Base-by-base conservation (phyloP, 1,140 invertebrate genomes). In the Temnothorax nylanderi region DNA sequence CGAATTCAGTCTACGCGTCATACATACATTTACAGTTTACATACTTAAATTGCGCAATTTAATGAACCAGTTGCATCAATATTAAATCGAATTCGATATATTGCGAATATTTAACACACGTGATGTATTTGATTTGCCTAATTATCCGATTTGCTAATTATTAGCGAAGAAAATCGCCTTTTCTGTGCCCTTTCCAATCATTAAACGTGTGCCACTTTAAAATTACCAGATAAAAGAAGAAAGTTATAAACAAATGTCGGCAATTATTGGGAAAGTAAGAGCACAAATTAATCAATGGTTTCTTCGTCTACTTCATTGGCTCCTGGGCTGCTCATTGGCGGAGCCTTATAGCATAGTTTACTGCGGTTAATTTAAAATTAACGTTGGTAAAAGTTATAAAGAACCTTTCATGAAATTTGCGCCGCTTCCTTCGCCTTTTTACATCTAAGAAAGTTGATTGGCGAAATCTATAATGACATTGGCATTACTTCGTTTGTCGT, bases 191-290 rank as follows among this genome's bases (percentile, higher is more conserved):
- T 82, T 72, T 37, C 32, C 54, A 71, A 81, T 81, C 44, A 21
- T 85, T 78, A 85, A 85, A 16, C 51, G 7, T 11, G 47, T n/a
- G 16, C 69, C 51, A 76, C 51, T 75, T 88, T 26, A 56, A 64
- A 87, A 88, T 90, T 89, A 72, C 34, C 56, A 69, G 54, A 44
- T 60, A 34, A 47, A 86, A 72, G 77, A 92, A 89, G 89, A 92
- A 92, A 92, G 88, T 92, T 89, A 89, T 87, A 87, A 91, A 76
- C 87, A 87, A 92, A 88, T 16, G 78, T 8, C 16, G 37, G 86
- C 77, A 87, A 87, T 87, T 88, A 56, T 58, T 44, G 88, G 85
- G 82, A 90, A 90, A 85, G 86, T 64, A 85, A 72, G 54, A 26
- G 51, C 26, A 67, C 41, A 78, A 64, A 85, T 84, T 85, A 74